Evolutionary conservation across 2,888 invertebrate species (phyloP).

Genomic region (Plagodis dolabraria): DNA sequence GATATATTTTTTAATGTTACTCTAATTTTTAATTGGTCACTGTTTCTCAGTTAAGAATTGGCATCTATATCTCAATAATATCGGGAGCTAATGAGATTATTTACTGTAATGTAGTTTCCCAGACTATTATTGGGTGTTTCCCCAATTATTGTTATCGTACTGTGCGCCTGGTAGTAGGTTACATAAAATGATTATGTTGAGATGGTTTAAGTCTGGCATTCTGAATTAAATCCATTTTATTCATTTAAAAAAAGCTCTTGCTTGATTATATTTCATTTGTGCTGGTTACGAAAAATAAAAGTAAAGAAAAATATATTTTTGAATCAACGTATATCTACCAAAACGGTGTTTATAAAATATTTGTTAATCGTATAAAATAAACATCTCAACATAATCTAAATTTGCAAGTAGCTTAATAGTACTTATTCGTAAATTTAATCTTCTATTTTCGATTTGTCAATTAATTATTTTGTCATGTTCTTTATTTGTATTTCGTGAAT

Average conservation of each 20-base stretch:
- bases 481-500: constrained; percentile 10
- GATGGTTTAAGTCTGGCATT: constrained; percentile 2
- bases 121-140: constrained; percentile 41
- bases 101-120: constrained; percentile 39
- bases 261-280: not conserved
- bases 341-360: no score
- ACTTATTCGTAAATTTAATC: constrained; percentile 35
- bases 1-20: no score
- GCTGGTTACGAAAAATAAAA: not conserved
- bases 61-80: constrained; percentile 48
- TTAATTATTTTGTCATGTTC: constrained; percentile 7
- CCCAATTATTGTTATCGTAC: constrained; percentile 28
- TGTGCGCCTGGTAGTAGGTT: constrained; percentile 20
- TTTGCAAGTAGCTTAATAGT: constrained; percentile 30
- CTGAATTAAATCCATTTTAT: not conserved
- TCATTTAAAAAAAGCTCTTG: not conserved
- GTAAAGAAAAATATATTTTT: not conserved
- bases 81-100: constrained; percentile 40
- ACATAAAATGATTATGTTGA: constrained; percentile 13
- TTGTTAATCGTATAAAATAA: not conserved
- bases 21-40: not conserved
- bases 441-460: constrained; percentile 21
- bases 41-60: constrained; percentile 30
- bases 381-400: constrained; percentile 14
- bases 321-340: not conserved